Conservation (phyloP, 2,888 invertebrate species). For the Callimorpha dominula region DNA sequence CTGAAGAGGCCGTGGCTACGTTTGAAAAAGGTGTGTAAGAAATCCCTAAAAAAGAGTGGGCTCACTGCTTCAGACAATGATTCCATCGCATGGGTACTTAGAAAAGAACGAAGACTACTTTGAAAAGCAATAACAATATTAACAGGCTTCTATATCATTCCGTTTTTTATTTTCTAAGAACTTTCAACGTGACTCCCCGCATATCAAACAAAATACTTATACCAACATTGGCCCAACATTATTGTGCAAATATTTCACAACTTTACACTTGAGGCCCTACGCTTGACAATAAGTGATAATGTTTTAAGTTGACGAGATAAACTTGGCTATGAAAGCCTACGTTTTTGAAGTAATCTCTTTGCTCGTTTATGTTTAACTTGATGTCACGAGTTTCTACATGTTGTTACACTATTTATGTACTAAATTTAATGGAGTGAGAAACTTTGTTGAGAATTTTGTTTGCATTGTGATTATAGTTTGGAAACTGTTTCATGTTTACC, state of each 20-base stretch:
- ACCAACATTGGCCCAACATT: constrained; percentile 31
- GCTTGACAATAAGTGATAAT: constrained; percentile 51
- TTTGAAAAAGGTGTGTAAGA: too few relatives aligned
- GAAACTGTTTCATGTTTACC: constrained; percentile 16
- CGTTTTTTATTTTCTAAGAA: not conserved
- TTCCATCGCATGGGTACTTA: too few relatives aligned
- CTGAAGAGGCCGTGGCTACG: too few relatives aligned
- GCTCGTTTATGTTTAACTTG: constrained; percentile 43
- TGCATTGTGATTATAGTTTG: constrained; percentile 37
- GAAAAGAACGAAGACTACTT: too few relatives aligned
- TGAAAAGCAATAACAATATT: too few relatives aligned
- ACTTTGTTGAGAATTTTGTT: constrained; percentile 42
- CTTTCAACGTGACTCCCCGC: not conserved
- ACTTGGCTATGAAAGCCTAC: constrained; percentile 43
- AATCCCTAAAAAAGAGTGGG: too few relatives aligned
- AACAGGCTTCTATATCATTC: too few relatives aligned
- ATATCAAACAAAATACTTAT: not conserved
- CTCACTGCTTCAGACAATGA: too few relatives aligned
- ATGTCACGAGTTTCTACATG: constrained; percentile 40
- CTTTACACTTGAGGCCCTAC: constrained; percentile 35
- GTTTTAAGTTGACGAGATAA: constrained; percentile 52
- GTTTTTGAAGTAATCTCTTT: constrained; percentile 52
- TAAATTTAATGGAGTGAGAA: constrained; percentile 39
- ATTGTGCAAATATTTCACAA: constrained; percentile 22
- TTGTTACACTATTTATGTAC: constrained; percentile 51